Base-by-base conservation (phyloP, 2,797 vertebrate genomes). In the Hemibagrus guttatus region DNA sequence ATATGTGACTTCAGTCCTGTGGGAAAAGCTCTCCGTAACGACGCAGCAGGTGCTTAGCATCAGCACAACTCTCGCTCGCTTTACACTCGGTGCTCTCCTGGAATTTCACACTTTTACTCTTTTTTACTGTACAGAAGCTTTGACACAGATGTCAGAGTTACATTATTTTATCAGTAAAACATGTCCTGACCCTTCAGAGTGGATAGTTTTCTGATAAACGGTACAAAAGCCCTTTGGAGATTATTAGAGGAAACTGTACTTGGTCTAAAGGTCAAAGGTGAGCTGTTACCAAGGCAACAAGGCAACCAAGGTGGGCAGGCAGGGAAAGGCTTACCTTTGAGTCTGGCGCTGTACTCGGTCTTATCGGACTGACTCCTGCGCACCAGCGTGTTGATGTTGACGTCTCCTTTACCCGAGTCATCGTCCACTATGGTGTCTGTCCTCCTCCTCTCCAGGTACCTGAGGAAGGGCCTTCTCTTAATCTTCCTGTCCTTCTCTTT, bases 351-450 rank as follows among this genome's bases (percentile, higher is more conserved):
- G 96, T 99, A 99, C 91, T 99, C 98, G 14, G 97, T 98, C 94
- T 97, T 97, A 94, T 99, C 98, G 0, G 98, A 99, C 92, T 99
- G 97, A 91, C 96, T 98, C 92, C 98, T 97, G 92, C 98, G 95
- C 95, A 96, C 95, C 91, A 99, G 85, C 31, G 94, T 94, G 83
- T 96, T 95, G 87, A 97, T 93, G 93, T 92, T 96, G 92, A 95
- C 88, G 80, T 96, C 96, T 87, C 96, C 96, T 91, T 93, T 97
- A 83, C 87, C 87, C 42, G 21, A 88, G 87, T 94, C 94, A 49
- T 95, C 94, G 3, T 94, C 94, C 87, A 99, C 96, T 85, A 98
- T 95, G 0, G 97, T 97, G 93, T 99, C 98, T 0, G 98, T 99
- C 91, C 94, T 98, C 88, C 98, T 97, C 90, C 98, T 97, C 93